Conservation (phyloP, 2,888 invertebrate genomes). For the Drosophila borborema region DNA sequence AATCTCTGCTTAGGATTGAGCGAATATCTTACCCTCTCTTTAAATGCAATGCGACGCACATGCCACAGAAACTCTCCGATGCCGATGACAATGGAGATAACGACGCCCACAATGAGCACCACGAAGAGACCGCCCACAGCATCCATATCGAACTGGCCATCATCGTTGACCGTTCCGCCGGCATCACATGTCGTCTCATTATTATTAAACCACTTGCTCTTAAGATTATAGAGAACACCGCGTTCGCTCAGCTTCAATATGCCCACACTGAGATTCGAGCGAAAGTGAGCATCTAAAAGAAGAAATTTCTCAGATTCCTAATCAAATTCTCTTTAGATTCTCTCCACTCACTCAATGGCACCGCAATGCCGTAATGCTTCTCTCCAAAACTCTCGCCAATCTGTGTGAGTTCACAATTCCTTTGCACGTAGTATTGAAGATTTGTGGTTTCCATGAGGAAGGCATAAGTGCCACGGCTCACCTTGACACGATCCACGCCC, state of each 20-base stretch:
- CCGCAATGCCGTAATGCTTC: conserved; percentile 97
- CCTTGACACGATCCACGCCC: conserved; percentile 92
- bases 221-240: conserved; percentile 91
- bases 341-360: conserved; percentile 91
- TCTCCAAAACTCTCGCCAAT: conserved; percentile 93
- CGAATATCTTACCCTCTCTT: conserved; percentile 88
- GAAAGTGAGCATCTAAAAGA: conserved; percentile 90
- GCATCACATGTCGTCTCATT: conserved; percentile 85
- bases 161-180: neutral
- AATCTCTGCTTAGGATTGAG: neutral
- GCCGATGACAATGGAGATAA: conserved; percentile 90
- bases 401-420: conserved; percentile 92
- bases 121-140: conserved; percentile 94
- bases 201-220: conserved; percentile 96
- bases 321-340: too few relatives aligned
- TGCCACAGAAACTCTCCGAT: conserved; percentile 94
- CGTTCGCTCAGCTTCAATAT: conserved; percentile 96
- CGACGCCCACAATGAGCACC: conserved; percentile 91
- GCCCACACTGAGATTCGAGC: conserved; percentile 93
- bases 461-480: conserved; percentile 92
- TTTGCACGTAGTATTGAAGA: conserved; percentile 94
- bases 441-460: conserved; percentile 98
- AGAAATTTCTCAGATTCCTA: neutral
- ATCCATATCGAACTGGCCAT: conserved; percentile 72
- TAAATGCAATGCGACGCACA: conserved; percentile 90